phyloP scores from a whole-genome alignment of 2,888 invertebrate species.

The Terebella lapidaria region DNA sequence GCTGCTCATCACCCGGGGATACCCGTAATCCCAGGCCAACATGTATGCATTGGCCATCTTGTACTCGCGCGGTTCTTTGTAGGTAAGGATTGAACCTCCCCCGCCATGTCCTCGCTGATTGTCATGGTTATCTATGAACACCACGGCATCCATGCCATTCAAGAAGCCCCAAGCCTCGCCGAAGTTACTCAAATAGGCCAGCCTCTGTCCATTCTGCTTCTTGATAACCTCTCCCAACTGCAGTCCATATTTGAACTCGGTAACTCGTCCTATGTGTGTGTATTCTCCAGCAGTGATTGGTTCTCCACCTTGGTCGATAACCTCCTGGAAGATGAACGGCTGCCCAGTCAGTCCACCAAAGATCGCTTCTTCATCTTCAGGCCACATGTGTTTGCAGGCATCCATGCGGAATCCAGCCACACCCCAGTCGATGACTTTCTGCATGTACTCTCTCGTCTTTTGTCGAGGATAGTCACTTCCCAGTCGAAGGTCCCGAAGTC shows the following conservation, averaged over 20 bases:
- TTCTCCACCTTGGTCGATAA: slow-evolving; percentile 49
- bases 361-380: slow-evolving; percentile 67
- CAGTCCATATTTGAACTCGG: slow-evolving; percentile 28
- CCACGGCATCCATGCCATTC: slow-evolving; percentile 56
- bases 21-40: slow-evolving; percentile 28
- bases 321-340: slow-evolving; percentile 44
- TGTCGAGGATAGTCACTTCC: slow-evolving; percentile 62
- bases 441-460: slow-evolving; percentile 65
- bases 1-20: slow-evolving; percentile 27
- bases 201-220: slow-evolving; percentile 18
- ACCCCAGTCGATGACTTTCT: slow-evolving; percentile 66
- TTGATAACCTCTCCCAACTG: slow-evolving; percentile 15
- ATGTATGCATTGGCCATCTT: slow-evolving; percentile 25
- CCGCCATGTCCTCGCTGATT: slow-evolving; percentile 63
- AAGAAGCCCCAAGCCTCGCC: slow-evolving; percentile 40
- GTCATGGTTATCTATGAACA: slow-evolving; percentile 85
- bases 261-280: slow-evolving; percentile 24
- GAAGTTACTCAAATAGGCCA: slow-evolving; percentile 29
- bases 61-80: slow-evolving; percentile 18
- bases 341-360: slow-evolving; percentile 56
- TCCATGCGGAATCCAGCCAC: slow-evolving; percentile 72
- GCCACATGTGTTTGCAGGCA: slow-evolving; percentile 60
- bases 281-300: slow-evolving; percentile 24
- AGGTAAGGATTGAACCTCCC: slow-evolving; percentile 21
- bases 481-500: slow-evolving; percentile 74